Percentiles rank a stretch among this genome's conserved stretches.
phyloP scores from a whole-genome alignment of 2,113 vertebrate genomes.

The Laterallus jamaicensis region DNA sequence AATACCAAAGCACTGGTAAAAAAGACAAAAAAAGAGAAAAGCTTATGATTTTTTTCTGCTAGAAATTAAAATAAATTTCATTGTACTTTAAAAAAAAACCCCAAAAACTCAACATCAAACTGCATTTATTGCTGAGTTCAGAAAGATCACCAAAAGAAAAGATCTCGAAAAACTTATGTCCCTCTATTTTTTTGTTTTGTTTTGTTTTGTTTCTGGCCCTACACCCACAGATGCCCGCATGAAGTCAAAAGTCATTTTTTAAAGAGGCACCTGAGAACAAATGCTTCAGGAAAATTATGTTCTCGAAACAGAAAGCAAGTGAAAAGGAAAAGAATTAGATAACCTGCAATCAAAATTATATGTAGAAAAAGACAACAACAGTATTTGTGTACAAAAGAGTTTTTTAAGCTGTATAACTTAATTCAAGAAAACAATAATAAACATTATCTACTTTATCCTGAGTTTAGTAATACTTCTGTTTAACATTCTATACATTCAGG shows the following conservation, averaged over 20 bases:
- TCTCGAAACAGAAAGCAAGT: background rate
- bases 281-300: background rate
- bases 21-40: background rate
- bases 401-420: background rate
- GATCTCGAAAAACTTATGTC: background rate
- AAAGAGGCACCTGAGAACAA: background rate
- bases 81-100: background rate
- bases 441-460: background rate
- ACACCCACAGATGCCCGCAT: background rate
- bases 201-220: background rate
- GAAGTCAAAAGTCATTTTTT: background rate
- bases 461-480: background rate
- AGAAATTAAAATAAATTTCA: background rate
- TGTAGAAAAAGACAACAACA: background rate
- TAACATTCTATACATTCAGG: background rate
- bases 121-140: background rate
- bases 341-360: background rate
- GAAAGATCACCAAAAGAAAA: background rate
- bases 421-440: background rate
- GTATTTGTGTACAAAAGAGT: background rate
- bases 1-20: background rate
- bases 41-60: background rate
- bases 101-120: background rate
- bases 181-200: background rate
- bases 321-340: background rate